Conservation (phyloP, 1,140 invertebrate species). For the Drosophila parabipectinata region DNA sequence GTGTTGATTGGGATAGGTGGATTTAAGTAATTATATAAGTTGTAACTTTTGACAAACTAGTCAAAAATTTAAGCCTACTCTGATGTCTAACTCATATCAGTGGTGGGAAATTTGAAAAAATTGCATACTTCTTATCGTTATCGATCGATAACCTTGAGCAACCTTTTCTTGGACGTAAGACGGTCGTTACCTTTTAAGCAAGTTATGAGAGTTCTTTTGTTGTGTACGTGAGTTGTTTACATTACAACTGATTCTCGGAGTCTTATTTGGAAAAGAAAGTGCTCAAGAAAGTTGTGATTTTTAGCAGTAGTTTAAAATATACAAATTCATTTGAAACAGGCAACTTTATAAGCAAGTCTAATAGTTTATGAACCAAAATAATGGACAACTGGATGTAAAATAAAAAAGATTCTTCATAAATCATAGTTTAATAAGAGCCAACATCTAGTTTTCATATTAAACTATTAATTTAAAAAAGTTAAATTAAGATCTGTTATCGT, state of each 20-base stretch:
- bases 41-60: not conserved
- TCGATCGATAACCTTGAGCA: constrained; percentile 1
- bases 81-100: not conserved
- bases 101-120: constrained; percentile 9
- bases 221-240: constrained; percentile 43
- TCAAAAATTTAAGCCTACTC: constrained; percentile 10
- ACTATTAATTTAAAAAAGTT: constrained; percentile 1
- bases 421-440: not conserved
- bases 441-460: not conserved
- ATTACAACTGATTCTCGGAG: constrained; percentile 37
- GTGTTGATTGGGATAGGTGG: constrained; percentile 5
- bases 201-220: constrained; percentile 6
- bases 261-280: constrained; percentile 49
- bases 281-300: constrained; percentile 34
- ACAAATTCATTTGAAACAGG: too few relatives aligned
- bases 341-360: too few relatives aligned
- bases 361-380: not conserved
- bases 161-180: not conserved
- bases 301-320: not conserved
- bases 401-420: not conserved
- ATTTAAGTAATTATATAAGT: not conserved
- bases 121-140: constrained; percentile 8
- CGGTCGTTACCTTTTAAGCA: constrained; percentile 37
- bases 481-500: not conserved
- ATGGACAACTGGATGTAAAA: not conserved